Evolutionary conservation across 2,888 invertebrate genomes (phyloP), one percentile per base, ranked within the genome.

Genomic region (Sinopyrophorus schimmeli): DNA sequence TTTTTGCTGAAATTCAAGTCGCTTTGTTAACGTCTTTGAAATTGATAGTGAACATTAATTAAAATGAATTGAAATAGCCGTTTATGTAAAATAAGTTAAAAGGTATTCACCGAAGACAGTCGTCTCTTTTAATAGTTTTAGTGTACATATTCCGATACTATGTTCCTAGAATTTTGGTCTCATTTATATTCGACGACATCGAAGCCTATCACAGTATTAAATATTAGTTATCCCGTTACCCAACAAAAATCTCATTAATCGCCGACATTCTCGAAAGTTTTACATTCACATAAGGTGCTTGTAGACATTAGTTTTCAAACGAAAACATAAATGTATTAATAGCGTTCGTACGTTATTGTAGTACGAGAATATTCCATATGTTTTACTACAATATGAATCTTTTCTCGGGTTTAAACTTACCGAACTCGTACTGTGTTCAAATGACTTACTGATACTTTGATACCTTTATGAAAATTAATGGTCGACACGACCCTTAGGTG

Each of bases 391-490:
- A 27, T 12, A 6, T 5, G 32, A 20, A 5, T 4, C 18, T n/a
- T 20, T 32, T 16, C 11, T 21, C 10, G 5, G 12, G 5, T 3
- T 3, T 7, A 34, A 34, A 16, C 15, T 1, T 17, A 16, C n/a
- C 26, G 20, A 28, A 21, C 20, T 6, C 20, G 18, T 30, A 21
- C 30, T 12, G 21, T 11, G 27, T 9, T 12, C 10, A 27, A 38
- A 40, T 20, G 28, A 40, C 27, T 27, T 35, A 32, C 35, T 14
- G 43, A 16, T 40, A 39, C 32, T 32, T 30, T 47, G 40, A 28
- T 47, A 47, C 48, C 48, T 47, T 47, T 47, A 40, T 31, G 47
- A 35, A 40, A 47, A 47, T 41, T 47, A 39, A 47, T 47, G 34
- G 39, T 23, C 48, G 46, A 28, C 38, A 38, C 42, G 48, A 42